Base-by-base conservation (phyloP, 2,888 invertebrate species). In the Autographa pulchrina region DNA sequence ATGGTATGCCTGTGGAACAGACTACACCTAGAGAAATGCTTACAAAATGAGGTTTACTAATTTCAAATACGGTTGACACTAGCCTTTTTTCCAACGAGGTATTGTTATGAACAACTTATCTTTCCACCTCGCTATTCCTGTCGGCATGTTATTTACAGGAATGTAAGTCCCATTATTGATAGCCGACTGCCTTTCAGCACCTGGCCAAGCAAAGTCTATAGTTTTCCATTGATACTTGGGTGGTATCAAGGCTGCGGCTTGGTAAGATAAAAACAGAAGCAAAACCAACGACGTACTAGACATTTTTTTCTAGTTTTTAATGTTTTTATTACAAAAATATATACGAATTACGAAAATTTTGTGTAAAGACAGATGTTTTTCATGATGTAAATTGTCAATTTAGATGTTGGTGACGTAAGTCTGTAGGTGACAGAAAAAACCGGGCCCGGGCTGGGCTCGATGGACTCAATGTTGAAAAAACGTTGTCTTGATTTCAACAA, bases 41-140 rank as follows among this genome's bases (percentile, higher is more conserved):
- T 38, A 38, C 2, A 11, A 1, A 38, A 35, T 38, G 11, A 11
- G 38, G 38, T 9, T 38, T 38, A 11, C 6, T 38, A 38, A 38
- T 35, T 6, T 13, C 3, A 32, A 59, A 69, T 43, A 25, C 43
- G 60, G 0, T 41, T 65, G n/a, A 7, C 13, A 96, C 96, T 60
- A 25, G 71, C 97, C 97, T 77, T 93, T 90, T 90, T 96, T 97
- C 97, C 97, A 97, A 85, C 97, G 95, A 78, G 97, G 97, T 83
- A 97, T 96, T 54, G 97, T 97, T 72, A 97, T 94, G 86, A 97
- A 97, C 69, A 97, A 89, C 95, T 96, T 97, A 88, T 97, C 90
- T 80, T 96, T 96, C 97, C 97, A 97, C 77, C 96, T 95, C 72
- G 97, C 97, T 75, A 98, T 82, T 16, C 97, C 97, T 43, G 97